A percentile compares a stretch with the other conserved stretches of the same genome.
Evolutionary conservation across 2,888 invertebrate species (phyloP).

Genomic region (Cartodere bifasciata): DNA sequence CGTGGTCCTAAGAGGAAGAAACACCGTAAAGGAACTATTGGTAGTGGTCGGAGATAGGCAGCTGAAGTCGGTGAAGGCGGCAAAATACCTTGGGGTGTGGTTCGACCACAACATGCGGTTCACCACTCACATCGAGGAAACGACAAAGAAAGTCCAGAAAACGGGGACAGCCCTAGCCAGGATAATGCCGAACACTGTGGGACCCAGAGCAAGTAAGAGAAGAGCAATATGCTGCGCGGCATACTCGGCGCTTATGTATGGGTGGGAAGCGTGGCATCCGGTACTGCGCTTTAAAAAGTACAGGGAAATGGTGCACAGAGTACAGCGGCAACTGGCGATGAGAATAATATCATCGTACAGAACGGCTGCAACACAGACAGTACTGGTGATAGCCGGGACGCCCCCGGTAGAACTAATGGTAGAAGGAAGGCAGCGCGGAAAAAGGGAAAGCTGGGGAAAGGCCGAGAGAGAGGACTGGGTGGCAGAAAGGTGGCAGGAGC

Average conservation of each 20-base stretch:
- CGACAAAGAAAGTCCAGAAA: neutral
- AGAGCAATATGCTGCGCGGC: neutral
- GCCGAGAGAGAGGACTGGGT: neutral
- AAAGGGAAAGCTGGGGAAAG: neutral
- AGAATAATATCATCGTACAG: constrained; percentile 7
- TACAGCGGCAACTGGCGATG: constrained; percentile 5
- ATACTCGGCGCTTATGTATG: constrained; percentile 9
- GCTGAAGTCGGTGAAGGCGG: neutral
- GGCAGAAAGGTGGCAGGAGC: neutral
- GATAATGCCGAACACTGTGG: constrained; percentile 3
- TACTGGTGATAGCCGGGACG: constrained; percentile 1
- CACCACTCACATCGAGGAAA: neutral
- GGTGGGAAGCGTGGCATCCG: constrained; percentile 5
- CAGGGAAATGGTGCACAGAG: neutral
- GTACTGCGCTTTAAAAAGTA: constrained; percentile 3
- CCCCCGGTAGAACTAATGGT: neutral
- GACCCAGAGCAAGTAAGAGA: neutral
- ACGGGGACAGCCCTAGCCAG: neutral
- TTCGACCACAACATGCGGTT: neutral
- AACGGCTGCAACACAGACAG: constrained; percentile 5
- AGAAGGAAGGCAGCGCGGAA: neutral
- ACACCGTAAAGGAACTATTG: neutral
- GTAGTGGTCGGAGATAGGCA: neutral
- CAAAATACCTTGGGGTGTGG: constrained; percentile 3
- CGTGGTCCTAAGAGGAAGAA: constrained; percentile 2